Evolutionary conservation across 2,888 invertebrate species (phyloP).

Genomic region (Bimastos eiseni): DNA sequence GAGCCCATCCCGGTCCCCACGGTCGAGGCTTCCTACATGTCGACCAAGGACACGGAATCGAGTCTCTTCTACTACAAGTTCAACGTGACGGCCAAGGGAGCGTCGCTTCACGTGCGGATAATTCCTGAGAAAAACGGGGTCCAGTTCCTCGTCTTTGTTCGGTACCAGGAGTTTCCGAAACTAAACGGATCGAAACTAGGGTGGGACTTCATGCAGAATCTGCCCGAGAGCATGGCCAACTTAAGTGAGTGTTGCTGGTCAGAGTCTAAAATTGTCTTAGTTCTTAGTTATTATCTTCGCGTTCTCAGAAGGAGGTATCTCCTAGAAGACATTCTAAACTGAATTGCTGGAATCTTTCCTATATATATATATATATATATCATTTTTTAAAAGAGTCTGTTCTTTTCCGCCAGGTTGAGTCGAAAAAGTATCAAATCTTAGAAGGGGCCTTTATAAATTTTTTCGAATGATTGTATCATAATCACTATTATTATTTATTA

Average conservation of each 20-base stretch:
- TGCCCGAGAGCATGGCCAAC: conserved; percentile 30
- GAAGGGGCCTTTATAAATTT: no score
- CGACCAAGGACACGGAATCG: conserved; percentile 25
- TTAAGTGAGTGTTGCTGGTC: background rate
- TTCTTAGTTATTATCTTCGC: background rate
- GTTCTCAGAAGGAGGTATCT: background rate
- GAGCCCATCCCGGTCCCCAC: background rate
- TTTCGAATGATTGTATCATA: no score
- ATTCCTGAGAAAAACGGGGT: conserved; percentile 36
- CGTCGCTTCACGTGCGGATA: conserved; percentile 39
- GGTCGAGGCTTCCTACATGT: conserved; percentile 24
- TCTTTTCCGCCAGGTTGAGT: no score
- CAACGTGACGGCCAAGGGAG: conserved; percentile 28
- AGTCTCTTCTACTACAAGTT: conserved; percentile 38
- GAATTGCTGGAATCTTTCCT: no score
- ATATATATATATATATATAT: no score
- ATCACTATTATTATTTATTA: no score
- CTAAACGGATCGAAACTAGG: conserved; percentile 35
- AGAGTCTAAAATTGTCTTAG: background rate
- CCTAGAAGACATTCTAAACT: no score
- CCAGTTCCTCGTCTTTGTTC: conserved; percentile 46
- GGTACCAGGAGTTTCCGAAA: conserved; percentile 43
- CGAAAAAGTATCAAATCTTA: no score
- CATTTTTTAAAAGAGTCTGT: no score
- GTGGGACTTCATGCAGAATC: conserved; percentile 42